Evolutionary conservation across 2,113 vertebrate genomes (phyloP), one percentile per base, ranked within the genome.

Genomic region (Sapajus apella): DNA sequence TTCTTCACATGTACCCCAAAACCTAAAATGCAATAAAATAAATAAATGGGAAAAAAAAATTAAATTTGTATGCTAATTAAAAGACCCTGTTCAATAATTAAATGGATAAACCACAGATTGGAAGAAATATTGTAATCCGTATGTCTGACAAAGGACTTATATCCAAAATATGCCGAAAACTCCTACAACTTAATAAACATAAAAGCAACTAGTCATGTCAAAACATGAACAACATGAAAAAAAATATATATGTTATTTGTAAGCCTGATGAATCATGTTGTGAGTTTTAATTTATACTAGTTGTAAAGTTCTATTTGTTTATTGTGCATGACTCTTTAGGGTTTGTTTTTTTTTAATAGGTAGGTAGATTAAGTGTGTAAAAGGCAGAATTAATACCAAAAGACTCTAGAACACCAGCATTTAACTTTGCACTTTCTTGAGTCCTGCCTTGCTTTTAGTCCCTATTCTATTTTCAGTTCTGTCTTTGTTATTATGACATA

Each of bases 401-500:
- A 6, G 17, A 81, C 55, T 91, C 52, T 80, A 45, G 18, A 95
- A 56, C n/a, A 64, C 32, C 20, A 94, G 9, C 6, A 20, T 32
- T 87, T 58, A 64, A 47, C 23, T 96, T 47, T 35, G 27, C 32
- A 56, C 23, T 92, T 45, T 25, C 13, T 55, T 50, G 27, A 68
- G 27, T 17, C 8, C 47, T 70, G 75, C 58, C 47, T 70, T 50
- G 64, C 27, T 86, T 96, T 80, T 76, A 82, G 45, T 86, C 12
- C 9, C 37, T 52, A 56, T 76, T 95, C 61, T 80, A 80, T 91
- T 97, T 94, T 93, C 55, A 40, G 73, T 80, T 85, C 32, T 81
- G 56, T 76, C 88, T 97, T 96, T 97, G 55, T 97, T 93, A 68
- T 89, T 76, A 82, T 20, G 37, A 92, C 27, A 37, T 87, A 89